Base-by-base conservation (phyloP, 2,113 vertebrate genomes). In the Diadophis punctatus region DNA sequence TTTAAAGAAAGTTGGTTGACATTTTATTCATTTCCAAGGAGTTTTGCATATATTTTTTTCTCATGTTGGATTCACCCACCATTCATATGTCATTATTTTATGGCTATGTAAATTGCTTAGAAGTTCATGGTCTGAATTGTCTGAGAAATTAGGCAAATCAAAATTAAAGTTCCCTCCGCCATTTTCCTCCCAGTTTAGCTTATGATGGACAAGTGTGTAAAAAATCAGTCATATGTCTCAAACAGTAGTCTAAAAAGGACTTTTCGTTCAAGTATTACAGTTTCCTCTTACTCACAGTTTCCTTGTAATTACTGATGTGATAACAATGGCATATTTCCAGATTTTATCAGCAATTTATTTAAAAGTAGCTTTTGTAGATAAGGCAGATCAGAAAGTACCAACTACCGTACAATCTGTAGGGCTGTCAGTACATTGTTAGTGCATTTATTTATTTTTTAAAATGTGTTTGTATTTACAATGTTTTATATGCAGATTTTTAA, bases 1-100 rank as follows among this genome's bases (percentile, higher is more conserved):
- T 14, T n/a, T 80, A 85, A 52, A 63, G 80, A 90, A 23, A 89
- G 43, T 89, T 84, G 30, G 53, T 91, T 53, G 48, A 89, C 86
- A 84, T 84, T 88, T 88, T 88, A 91, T 27, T 89, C 52, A 46
- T 60, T 93, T 46, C 93, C 68, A 43, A 85, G 23, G 60, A 89
- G 86, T 91, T 34, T 85, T 51, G n/a, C 56, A 63, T 46, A 30
- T 60, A 30, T 63, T 27, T 18, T 93, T 58, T 8, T 49, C 86
- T 91, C 23, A 48, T 85, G 23, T 55, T 84, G 53, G 22, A 91
- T 23, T 86, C 46, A 91, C 52, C 43, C 18, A 46, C 46, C 53
- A 74, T 93, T 49, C 46, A 85, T 30, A 63, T 52, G 88, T 60
- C 46, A 63, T 51, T 90, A 16, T 48, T 84, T 89, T 56, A 63